A percentile compares a stretch with the other conserved stretches of the same genome.
phyloP scores from a whole-genome alignment of 1,140 invertebrate genomes.

The Galleria mellonella region DNA sequence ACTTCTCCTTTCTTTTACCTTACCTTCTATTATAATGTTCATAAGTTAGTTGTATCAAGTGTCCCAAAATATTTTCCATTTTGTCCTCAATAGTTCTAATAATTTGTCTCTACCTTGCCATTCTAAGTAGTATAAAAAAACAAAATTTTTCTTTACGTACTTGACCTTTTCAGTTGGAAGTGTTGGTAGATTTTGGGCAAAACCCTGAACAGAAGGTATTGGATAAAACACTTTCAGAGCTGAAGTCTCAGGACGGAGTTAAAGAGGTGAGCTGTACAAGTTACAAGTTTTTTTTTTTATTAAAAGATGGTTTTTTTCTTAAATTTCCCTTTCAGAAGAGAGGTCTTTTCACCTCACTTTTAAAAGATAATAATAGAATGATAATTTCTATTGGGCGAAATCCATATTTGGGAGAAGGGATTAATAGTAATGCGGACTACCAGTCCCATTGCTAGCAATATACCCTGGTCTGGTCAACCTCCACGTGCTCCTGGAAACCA shows the following conservation, averaged over 20 bases:
- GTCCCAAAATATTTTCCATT: too few relatives aligned
- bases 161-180: conserved; percentile 55
- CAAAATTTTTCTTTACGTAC: too few relatives aligned
- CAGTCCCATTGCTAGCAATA: not conserved
- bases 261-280: conserved; percentile 25
- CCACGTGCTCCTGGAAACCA: too few relatives aligned
- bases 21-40: too few relatives aligned
- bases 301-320: not conserved
- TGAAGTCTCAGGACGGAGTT: conserved; percentile 41
- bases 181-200: conserved; percentile 41
- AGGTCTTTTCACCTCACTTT: not conserved
- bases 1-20: too few relatives aligned
- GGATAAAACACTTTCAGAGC: conserved; percentile 32
- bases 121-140: too few relatives aligned
- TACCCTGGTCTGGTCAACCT: too few relatives aligned
- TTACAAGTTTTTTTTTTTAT: not conserved
- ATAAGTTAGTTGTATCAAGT: too few relatives aligned
- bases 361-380: conserved; percentile 1
- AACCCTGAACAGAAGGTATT: conserved; percentile 25
- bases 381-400: not conserved
- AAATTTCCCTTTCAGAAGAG: not conserved
- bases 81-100: too few relatives aligned
- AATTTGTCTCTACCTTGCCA: too few relatives aligned
- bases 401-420: not conserved
- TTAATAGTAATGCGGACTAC: not conserved